Percentiles rank a stretch among this genome's conserved stretches.
These are phyloP conservation scores for Chrysomallon squamiferum DNA, from an alignment of 1,140 invertebrate species.

Conservation along the genomic window DNA sequence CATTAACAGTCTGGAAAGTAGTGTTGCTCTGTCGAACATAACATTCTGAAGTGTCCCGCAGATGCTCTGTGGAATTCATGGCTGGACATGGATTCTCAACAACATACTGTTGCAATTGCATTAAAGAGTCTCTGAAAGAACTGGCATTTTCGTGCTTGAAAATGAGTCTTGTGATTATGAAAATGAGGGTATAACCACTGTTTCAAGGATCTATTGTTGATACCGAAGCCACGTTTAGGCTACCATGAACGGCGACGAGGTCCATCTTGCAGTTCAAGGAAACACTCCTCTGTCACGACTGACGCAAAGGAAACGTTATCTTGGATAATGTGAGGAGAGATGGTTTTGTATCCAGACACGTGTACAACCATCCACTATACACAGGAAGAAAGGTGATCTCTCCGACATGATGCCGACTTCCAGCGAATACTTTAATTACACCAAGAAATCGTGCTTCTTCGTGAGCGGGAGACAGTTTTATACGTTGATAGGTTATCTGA, in stretches of 20 bases:
- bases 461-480: neutral
- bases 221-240: no score
- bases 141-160: no score
- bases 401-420: neutral
- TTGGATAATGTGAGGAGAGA: neutral
- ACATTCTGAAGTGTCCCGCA: neutral
- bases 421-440: neutral
- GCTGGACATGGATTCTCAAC: no score
- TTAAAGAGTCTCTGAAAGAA: no score
- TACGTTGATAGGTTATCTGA: neutral
- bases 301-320: no score
- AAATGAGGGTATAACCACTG: no score
- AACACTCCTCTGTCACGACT: no score
- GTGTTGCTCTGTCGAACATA: neutral
- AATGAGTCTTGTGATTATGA: no score
- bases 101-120: no score
- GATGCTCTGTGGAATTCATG: no score
- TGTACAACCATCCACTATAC: neutral
- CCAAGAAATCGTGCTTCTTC: neutral
- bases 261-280: neutral
- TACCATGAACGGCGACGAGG: neutral
- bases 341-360: neutral
- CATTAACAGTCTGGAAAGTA: neutral
- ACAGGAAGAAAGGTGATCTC: neutral
- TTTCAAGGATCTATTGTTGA: no score